phyloP scores from a whole-genome alignment of 2,113 vertebrate genomes.

The Oenanthe oenanthe region DNA sequence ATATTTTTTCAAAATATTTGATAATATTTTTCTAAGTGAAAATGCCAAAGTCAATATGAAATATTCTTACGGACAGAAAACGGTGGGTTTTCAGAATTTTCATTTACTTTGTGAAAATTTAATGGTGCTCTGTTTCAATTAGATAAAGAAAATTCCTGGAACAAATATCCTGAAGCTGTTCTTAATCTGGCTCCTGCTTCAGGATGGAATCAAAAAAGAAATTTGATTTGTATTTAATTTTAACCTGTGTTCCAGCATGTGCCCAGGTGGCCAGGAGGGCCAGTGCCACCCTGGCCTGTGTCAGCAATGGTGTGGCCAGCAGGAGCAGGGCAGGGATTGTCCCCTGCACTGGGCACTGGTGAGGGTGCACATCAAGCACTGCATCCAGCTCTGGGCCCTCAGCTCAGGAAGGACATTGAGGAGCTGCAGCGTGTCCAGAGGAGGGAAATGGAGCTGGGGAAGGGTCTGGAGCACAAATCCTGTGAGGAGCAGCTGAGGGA shows the following conservation, averaged over 20 bases:
- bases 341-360: rapidly evolving
- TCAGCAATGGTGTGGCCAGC: not conserved
- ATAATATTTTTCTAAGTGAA: not conserved
- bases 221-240: not conserved
- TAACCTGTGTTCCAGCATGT: not conserved
- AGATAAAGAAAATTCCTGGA: not conserved
- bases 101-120: not conserved
- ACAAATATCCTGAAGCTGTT: not conserved
- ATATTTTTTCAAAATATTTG: not conserved
- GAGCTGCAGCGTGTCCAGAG: rapidly evolving
- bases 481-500: not conserved
- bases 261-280: too few relatives aligned
- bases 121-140: not conserved
- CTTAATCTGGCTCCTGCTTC: not conserved
- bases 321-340: not conserved
- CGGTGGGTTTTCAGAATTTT: not conserved
- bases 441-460: rapidly evolving
- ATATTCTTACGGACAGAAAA: not conserved
- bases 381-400: not conserved
- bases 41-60: not conserved
- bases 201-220: not conserved
- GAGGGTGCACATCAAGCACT: not conserved
- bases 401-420: rapidly evolving
- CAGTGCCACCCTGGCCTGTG: not conserved
- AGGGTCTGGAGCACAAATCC: not conserved